phyloP scores from a whole-genome alignment of 1,140 invertebrate genomes.

The Goniozus legneri region DNA sequence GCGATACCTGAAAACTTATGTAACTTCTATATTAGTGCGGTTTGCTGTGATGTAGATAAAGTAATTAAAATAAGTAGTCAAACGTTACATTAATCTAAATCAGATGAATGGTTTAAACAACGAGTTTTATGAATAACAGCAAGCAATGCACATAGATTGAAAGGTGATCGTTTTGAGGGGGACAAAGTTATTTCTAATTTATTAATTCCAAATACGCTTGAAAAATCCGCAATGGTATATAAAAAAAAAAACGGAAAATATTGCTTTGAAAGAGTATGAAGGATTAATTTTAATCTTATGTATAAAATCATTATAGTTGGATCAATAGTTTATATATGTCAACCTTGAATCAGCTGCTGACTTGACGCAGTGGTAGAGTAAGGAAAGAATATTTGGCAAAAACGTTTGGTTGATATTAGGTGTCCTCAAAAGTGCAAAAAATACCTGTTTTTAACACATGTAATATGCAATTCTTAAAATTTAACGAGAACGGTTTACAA shows the following conservation, averaged over 20 bases:
- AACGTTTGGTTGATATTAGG: slow-evolving; percentile 23
- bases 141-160: slow-evolving; percentile 22
- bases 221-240: slow-evolving; percentile 9
- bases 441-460: slow-evolving; percentile 11
- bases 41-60: slow-evolving; percentile 24
- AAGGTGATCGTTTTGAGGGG: slow-evolving; percentile 13
- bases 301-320: slow-evolving; percentile 19
- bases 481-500: not conserved
- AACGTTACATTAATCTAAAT: slow-evolving; percentile 21
- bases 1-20: slow-evolving; percentile 6
- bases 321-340: slow-evolving; percentile 8
- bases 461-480: not conserved
- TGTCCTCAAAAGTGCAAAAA: slow-evolving; percentile 18
- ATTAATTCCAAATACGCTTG: slow-evolving; percentile 7
- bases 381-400: slow-evolving; percentile 14
- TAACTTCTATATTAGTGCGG: slow-evolving; percentile 21
- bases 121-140: slow-evolving; percentile 13
- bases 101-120: slow-evolving; percentile 14
- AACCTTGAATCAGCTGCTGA: slow-evolving; percentile 21
- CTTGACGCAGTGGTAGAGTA: slow-evolving; percentile 21
- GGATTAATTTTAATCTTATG: slow-evolving; percentile 3
- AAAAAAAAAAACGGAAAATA: slow-evolving; percentile 9
- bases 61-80: slow-evolving; percentile 29
- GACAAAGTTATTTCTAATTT: slow-evolving; percentile 12
- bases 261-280: slow-evolving; percentile 6